A percentile compares a stretch with the other conserved stretches of the same genome.
Evolutionary conservation across 2,888 invertebrate species (phyloP).

Genomic region (Cantharis lateralis): DNA sequence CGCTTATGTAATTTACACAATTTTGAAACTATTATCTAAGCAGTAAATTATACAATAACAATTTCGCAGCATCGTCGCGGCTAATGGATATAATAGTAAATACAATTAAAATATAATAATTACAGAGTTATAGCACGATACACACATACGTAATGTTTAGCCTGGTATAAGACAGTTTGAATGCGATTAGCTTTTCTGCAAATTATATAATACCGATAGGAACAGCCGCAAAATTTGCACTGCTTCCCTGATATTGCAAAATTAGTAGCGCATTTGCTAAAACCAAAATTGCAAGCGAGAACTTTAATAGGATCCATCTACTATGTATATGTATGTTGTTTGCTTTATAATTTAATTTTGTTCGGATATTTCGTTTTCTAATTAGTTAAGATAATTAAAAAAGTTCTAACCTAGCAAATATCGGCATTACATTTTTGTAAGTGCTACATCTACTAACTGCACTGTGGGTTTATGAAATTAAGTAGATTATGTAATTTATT

Average conservation of each 20-base stretch:
- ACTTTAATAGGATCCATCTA: background rate
- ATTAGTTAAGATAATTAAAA: background rate
- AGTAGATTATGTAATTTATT: background rate
- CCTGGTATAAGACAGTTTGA: slow-evolving; percentile 30
- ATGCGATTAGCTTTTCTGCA: slow-evolving; percentile 36
- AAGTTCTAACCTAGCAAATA: background rate
- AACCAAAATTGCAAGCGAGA: slow-evolving; percentile 1
- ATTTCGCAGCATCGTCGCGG: background rate
- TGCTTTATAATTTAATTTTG: background rate
- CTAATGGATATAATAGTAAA: slow-evolving; percentile 10
- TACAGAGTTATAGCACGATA: slow-evolving; percentile 24
- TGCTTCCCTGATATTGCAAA: background rate
- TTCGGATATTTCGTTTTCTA: background rate
- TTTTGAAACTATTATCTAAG: background rate
- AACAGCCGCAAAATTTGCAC: slow-evolving; percentile 24
- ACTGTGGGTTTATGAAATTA: background rate
- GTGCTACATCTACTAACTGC: background rate
- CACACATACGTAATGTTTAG: slow-evolving; percentile 35
- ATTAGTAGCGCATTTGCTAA: background rate
- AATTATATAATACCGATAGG: slow-evolving; percentile 32
- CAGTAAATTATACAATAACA: background rate
- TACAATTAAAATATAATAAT: slow-evolving; percentile 25
- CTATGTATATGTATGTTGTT: background rate
- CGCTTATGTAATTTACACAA: background rate
- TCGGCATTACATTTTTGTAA: background rate